A percentile compares a stretch with the other conserved stretches of the same genome.
These are phyloP conservation scores for Rhinogobius similis DNA, from an alignment of 2,113 vertebrate species.

Conservation along the genomic window DNA sequence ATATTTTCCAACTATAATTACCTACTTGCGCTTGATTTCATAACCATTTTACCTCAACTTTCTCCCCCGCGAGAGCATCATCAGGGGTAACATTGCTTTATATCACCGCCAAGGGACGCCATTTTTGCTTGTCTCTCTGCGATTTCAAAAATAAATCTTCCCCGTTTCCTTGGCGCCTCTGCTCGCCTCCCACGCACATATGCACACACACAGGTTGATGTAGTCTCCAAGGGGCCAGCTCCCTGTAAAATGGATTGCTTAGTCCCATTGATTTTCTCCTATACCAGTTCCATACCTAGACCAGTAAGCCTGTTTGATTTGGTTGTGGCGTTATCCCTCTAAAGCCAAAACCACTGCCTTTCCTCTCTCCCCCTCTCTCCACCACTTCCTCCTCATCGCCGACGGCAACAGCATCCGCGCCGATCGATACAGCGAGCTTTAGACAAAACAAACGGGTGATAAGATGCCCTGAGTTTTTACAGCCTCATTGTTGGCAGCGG, in stretches of 20 bases:
- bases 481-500: conserved; percentile 52
- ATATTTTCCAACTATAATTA: not conserved
- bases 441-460: conserved; percentile 73
- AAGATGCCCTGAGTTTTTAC: conserved; percentile 62
- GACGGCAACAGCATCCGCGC: conserved; percentile 60
- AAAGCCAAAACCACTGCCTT: conserved; percentile 44
- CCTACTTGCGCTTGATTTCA: not conserved
- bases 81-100: not conserved
- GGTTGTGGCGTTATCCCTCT: conserved; percentile 68
- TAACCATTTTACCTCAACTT: not conserved
- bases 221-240: conserved; percentile 56
- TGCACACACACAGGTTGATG: conserved; percentile 46
- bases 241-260: conserved; percentile 72
- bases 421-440: conserved; percentile 69
- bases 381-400: conserved; percentile 31
- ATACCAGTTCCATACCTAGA: conserved; percentile 59
- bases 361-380: not conserved
- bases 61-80: not conserved
- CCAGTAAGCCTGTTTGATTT: conserved; percentile 74
- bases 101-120: conserved; percentile 18
- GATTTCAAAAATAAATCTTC: conserved; percentile 45
- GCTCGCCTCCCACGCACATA: conserved; percentile 26
- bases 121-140: conserved; percentile 33
- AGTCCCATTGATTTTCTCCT: conserved; percentile 69
- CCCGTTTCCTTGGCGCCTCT: conserved; percentile 11